Percentiles rank a stretch among this genome's conserved stretches.
These are phyloP conservation scores for Bombyx huttoni DNA, from an alignment of 2,888 invertebrate species.

Conservation along the genomic window DNA sequence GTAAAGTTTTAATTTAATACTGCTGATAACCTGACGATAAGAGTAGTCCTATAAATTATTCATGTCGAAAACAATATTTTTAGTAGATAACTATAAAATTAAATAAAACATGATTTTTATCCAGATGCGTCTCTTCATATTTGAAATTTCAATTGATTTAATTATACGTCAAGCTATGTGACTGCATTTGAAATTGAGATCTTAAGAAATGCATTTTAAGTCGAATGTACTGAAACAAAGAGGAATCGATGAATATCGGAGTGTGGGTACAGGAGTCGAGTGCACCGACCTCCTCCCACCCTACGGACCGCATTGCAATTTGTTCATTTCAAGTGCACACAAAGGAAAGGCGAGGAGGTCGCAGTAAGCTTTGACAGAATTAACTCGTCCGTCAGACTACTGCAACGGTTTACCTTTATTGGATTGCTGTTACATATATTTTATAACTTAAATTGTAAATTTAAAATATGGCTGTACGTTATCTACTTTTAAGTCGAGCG, in stretches of 20 bases:
- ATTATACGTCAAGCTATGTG: not conserved
- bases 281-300: constrained; percentile 60
- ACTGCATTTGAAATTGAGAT: constrained; percentile 62
- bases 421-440: constrained; percentile 20
- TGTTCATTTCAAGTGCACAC: constrained; percentile 72
- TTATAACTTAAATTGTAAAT: not conserved
- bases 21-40: not conserved
- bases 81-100: no score
- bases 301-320: constrained; percentile 62
- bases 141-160: no score
- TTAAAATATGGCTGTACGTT: not conserved
- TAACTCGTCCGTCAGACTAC: constrained; percentile 63
- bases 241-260: constrained; percentile 62
- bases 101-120: no score
- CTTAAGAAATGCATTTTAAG: constrained; percentile 59
- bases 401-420: constrained; percentile 57
- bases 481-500: no score
- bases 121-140: no score
- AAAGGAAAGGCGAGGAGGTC: constrained; percentile 66
- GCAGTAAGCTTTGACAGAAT: constrained; percentile 69
- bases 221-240: constrained; percentile 64
- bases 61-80: not conserved
- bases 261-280: constrained; percentile 47
- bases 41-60: not conserved
- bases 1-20: not conserved